Conservation (phyloP, 2,797 vertebrate species). For the Synanceia verrucosa region DNA sequence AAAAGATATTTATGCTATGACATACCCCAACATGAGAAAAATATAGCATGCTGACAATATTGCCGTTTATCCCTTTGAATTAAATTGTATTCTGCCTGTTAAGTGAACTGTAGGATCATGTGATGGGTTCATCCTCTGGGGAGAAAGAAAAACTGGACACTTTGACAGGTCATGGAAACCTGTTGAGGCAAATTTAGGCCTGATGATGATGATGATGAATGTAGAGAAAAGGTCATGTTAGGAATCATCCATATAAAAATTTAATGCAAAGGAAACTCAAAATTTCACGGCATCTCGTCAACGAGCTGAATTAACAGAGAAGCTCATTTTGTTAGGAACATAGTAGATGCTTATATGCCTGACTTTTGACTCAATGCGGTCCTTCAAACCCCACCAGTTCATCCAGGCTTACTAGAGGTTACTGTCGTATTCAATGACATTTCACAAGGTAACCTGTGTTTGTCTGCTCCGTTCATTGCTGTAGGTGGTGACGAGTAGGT, state of each 20-base stretch:
- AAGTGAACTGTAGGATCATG: no score
- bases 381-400: background rate
- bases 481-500: constrained; percentile 20
- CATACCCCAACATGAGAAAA: no score
- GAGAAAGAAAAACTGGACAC: no score
- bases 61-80: no score
- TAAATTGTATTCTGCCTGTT: no score
- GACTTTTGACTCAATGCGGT: background rate
- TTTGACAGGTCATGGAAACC: no score
- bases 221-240: background rate
- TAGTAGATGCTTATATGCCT: background rate
- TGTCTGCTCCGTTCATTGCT: background rate
- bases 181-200: background rate
- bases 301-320: background rate
- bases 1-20: no score
- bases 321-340: background rate
- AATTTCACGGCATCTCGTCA: background rate
- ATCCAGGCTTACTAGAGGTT: no score
- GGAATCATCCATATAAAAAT: background rate
- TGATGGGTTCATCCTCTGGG: no score
- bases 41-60: no score
- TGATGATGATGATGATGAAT: background rate
- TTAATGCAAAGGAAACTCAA: no score
- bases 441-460: constrained; percentile 12
- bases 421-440: background rate